Evolutionary conservation across 2,797 vertebrate genomes (phyloP).

Genomic region (Loris lydekkerianus): DNA sequence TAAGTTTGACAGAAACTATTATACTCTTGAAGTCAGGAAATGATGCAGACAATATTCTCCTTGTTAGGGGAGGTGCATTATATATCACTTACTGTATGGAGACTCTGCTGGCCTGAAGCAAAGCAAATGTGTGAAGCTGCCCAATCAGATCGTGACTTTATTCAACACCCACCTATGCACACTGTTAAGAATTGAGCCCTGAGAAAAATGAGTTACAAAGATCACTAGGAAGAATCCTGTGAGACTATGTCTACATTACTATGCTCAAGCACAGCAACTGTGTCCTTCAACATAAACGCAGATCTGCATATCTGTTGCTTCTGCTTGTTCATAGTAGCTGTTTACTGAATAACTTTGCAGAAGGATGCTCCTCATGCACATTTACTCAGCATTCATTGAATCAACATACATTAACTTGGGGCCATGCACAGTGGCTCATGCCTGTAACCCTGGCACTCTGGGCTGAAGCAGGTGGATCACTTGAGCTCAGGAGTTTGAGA

Average conservation of each 20-base stretch:
- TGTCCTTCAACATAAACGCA: rapidly evolving
- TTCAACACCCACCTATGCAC: too few species aligned
- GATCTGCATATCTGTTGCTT: neutral
- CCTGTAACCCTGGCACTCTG: too few species aligned
- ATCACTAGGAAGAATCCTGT: neutral
- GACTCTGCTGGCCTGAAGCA: neutral
- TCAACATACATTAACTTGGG: neutral
- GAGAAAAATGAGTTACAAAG: neutral
- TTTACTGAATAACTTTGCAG: neutral
- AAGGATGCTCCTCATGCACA: neutral
- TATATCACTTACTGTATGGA: neutral
- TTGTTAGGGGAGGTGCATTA: neutral
- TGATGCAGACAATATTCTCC: neutral
- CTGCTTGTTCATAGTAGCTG: neutral
- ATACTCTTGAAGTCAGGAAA: neutral
- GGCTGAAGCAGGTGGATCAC: too few species aligned
- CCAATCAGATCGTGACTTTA: neutral
- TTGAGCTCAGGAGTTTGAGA: too few species aligned
- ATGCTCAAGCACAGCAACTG: neutral
- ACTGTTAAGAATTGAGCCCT: neutral
- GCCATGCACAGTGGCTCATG: too few species aligned
- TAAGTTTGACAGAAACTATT: conserved; percentile 8
- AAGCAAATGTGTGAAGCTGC: rapidly evolving
- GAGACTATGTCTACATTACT: neutral
- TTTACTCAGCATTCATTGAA: neutral